Percentiles rank a stretch among this genome's conserved stretches.
phyloP scores from a whole-genome alignment of 2,888 invertebrate genomes.

The Troides helena region DNA sequence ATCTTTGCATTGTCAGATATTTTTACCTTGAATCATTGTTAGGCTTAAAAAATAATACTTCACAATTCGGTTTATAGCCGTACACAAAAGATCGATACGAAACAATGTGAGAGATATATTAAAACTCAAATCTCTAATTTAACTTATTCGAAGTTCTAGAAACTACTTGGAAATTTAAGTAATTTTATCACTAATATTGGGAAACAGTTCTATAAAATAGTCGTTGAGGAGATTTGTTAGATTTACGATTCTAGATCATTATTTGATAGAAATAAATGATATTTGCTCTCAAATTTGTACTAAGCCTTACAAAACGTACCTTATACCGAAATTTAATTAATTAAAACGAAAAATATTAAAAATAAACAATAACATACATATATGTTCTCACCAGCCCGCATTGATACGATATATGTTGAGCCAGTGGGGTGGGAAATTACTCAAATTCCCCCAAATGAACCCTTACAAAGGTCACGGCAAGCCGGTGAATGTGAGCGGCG shows the following conservation, averaged over 20 bases:
- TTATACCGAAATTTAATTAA: no score
- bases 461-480: no score
- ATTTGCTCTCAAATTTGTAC: no score
- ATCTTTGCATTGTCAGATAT: background rate
- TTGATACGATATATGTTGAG: no score
- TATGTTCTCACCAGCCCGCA: no score
- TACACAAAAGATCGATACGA: background rate
- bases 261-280: no score
- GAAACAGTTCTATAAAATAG: background rate
- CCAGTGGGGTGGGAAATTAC: no score
- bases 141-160: background rate
- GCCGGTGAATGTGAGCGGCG: no score
- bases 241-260: background rate
- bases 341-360: no score
- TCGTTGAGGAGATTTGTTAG: background rate
- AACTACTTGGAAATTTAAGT: background rate
- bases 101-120: background rate
- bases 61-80: background rate
- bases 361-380: no score
- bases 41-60: background rate
- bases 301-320: no score
- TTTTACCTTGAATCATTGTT: constrained; percentile 1
- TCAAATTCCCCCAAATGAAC: no score
- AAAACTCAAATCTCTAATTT: background rate
- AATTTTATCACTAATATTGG: background rate